Conservation (phyloP, 2,113 vertebrate species). For the Synodontis membranacea region DNA sequence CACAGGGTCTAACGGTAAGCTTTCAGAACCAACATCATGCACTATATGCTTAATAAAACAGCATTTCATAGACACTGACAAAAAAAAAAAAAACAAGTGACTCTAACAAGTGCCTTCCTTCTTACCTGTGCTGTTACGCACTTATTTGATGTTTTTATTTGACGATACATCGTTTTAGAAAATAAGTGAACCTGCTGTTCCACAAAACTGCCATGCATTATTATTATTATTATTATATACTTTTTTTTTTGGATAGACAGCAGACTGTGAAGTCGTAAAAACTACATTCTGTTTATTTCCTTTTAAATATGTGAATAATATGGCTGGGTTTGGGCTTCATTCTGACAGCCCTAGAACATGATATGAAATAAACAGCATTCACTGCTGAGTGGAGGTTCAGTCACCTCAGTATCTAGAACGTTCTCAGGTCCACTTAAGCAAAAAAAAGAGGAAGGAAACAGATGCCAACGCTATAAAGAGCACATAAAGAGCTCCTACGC, state of each 20-base stretch:
- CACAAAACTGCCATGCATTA: background rate
- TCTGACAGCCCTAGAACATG: background rate
- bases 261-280: background rate
- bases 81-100: background rate
- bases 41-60: background rate
- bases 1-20: too few species aligned
- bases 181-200: background rate
- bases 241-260: background rate
- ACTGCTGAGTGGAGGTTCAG: background rate
- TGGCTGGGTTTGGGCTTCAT: background rate
- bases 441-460: conserved; percentile 22
- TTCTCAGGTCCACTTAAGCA: conserved; percentile 7
- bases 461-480: background rate
- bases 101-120: background rate
- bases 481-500: conserved; percentile 41
- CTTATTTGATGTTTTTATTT: background rate
- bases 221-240: too few species aligned
- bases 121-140: background rate
- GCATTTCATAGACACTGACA: background rate
- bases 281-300: background rate
- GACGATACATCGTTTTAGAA: background rate
- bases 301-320: background rate
- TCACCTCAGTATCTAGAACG: background rate
- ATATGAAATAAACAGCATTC: conserved; percentile 5
- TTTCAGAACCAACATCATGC: background rate